Percentiles rank a stretch among this genome's conserved stretches.
Conservation (phyloP, 2,113 vertebrate genomes). For the Phylloscopus trochilus region DNA sequence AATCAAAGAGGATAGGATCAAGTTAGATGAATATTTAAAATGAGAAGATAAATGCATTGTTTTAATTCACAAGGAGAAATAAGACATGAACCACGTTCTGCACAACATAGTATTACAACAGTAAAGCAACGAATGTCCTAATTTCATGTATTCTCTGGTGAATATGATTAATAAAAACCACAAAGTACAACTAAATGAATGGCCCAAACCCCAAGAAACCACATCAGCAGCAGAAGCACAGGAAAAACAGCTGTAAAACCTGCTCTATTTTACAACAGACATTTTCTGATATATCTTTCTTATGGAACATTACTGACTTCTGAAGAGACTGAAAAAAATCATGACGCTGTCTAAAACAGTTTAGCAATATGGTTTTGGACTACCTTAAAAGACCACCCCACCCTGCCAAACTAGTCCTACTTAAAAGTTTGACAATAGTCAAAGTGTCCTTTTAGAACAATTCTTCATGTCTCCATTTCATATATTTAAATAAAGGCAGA, state of each 20-base stretch:
- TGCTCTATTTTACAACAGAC: background rate
- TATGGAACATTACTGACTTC: background rate
- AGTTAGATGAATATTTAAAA: background rate
- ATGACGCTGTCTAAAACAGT: background rate
- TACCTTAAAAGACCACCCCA: background rate
- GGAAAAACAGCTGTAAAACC: background rate
- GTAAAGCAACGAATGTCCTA: background rate
- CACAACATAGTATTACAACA: background rate
- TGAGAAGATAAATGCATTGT: background rate
- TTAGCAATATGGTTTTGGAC: background rate
- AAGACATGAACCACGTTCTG: background rate
- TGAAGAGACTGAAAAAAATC: background rate
- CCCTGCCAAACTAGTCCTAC: background rate
- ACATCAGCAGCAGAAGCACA: background rate
- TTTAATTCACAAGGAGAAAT: background rate
- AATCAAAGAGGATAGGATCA: conserved; percentile 28
- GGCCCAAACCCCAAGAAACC: background rate
- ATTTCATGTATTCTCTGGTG: background rate
- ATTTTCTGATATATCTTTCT: background rate
- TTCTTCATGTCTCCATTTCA: background rate
- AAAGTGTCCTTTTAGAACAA: background rate
- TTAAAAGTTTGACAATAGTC: background rate
- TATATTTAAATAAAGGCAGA: background rate
- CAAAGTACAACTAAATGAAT: background rate
- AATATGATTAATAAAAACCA: background rate